Base-by-base conservation (phyloP, 2,888 invertebrate genomes). In the Argyresthia albistria region DNA sequence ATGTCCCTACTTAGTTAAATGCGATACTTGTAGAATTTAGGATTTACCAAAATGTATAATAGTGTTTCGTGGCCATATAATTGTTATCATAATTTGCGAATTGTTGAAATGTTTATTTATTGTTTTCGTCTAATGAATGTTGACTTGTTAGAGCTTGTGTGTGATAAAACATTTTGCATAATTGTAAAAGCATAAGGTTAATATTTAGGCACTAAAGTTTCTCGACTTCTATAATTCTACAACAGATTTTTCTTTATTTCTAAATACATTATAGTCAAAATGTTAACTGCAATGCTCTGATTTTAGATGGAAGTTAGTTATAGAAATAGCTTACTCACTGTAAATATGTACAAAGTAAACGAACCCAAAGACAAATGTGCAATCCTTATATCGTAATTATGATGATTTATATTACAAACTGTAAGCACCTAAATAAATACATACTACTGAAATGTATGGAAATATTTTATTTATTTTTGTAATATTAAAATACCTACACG, bases 301-400 rank as follows among this genome's bases (percentile, higher is more conserved):
- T 25, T 25, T 25, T 25, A 25, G 25, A n/a, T 25, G 6, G 6
- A 25, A 25, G 25, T 4, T 25, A 25, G 25, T 25, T 25, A 25
- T 25, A 25, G 25, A 25, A 25, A 25, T 25, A 25, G 25, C 2
- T 25, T 25, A 51, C 51, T 57, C 48, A 51, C 51, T 64, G 62
- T 67, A 61, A 54, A 60, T 58, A 60, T 43, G 60, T 56, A 57
- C 57, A 49, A 53, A 54, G 51, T 58, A 56, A 76, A 80, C 73
- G 67, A 74, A 68, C 63, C 83, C 84, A 84, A 87, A 84, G 82
- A 84, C 70, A 67, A 70, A 73, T 64, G 86, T 87, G 86, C 86
- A 87, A 87, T 87, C 80, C 68, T 76, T 67, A 63, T 69, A 62
- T 76, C 69, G 65, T 76, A 67, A n/a, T 50, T 50, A 16, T 42